Evolutionary conservation across 2,888 invertebrate species (phyloP).

Genomic region (Aporophyla lueneburgensis): DNA sequence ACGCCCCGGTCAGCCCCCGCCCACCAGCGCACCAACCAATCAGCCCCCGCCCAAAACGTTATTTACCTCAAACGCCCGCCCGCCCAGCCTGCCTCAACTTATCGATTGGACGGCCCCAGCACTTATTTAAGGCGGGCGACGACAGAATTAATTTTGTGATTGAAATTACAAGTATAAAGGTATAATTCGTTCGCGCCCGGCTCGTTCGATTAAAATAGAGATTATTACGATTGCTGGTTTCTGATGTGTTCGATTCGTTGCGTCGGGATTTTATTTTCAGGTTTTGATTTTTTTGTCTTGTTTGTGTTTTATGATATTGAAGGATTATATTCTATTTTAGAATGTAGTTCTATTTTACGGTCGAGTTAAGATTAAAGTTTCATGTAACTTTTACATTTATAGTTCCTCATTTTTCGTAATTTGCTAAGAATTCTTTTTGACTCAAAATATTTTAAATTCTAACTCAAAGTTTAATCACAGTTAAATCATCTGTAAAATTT

Average conservation of each 20-base stretch:
- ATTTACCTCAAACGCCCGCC: constrained; percentile 87
- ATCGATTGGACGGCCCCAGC: constrained; percentile 87
- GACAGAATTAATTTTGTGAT: constrained; percentile 89
- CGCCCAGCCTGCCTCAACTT: constrained; percentile 81
- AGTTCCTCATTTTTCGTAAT: neutral
- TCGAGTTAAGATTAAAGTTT: neutral
- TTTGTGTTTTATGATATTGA: neutral
- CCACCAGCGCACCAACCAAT: constrained; percentile 74
- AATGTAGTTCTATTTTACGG: neutral
- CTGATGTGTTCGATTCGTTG: constrained; percentile 67
- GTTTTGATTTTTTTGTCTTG: constrained; percentile 40
- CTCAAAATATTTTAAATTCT: too few species aligned
- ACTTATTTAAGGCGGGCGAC: constrained; percentile 88
- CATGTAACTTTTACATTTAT: neutral
- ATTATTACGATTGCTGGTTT: constrained; percentile 71
- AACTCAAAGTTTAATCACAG: neutral
- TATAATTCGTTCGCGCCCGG: constrained; percentile 82
- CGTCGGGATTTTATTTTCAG: constrained; percentile 13
- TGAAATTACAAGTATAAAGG: constrained; percentile 86
- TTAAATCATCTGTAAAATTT: neutral
- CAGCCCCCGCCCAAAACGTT: constrained; percentile 78
- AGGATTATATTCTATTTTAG: neutral
- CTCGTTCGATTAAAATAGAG: constrained; percentile 83
- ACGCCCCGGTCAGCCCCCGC: constrained; percentile 76
- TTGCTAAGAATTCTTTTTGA: too few species aligned